These are phyloP conservation scores for Eueides isabella DNA, from an alignment of 1,140 invertebrate genomes.

Conservation along the genomic window DNA sequence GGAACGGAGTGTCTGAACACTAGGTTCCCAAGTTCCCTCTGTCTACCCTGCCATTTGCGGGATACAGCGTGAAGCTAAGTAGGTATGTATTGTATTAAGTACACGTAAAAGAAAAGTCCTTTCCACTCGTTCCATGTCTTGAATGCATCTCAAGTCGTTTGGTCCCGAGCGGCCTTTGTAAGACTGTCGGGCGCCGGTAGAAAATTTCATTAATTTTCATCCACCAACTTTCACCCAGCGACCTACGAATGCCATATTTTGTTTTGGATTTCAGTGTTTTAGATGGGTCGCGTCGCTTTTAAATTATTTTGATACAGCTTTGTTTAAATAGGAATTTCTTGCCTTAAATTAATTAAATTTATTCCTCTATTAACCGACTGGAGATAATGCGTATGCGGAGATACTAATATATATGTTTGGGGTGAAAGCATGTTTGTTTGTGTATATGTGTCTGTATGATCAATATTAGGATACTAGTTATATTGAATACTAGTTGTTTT, in stretches of 20 bases:
- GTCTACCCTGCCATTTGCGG: background rate
- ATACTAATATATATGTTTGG: too few species aligned
- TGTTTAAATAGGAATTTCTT: background rate
- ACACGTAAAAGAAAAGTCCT: background rate
- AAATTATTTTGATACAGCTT: background rate
- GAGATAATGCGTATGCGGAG: too few species aligned
- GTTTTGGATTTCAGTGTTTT: constrained; percentile 46
- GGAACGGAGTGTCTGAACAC: too few species aligned
- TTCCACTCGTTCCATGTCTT: constrained; percentile 30
- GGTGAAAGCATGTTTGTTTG: too few species aligned
- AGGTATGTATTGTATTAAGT: background rate
- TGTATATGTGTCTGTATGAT: too few species aligned
- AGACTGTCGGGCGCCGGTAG: constrained; percentile 35
- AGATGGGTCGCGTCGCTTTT: background rate
- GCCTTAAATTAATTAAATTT: background rate
- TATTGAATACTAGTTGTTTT: too few species aligned
- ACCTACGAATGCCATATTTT: constrained; percentile 45
- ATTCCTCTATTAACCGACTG: too few species aligned
- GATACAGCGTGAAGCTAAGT: background rate
- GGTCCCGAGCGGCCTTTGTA: constrained; percentile 46
- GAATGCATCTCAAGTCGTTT: constrained; percentile 22
- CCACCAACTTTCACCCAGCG: constrained; percentile 51
- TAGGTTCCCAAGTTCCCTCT: background rate
- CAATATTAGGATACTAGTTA: too few species aligned
- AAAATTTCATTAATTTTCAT: constrained; percentile 71